These are phyloP conservation scores for Leptura quadrifasciata DNA, from an alignment of 2,888 invertebrate species.

Conservation along the genomic window DNA sequence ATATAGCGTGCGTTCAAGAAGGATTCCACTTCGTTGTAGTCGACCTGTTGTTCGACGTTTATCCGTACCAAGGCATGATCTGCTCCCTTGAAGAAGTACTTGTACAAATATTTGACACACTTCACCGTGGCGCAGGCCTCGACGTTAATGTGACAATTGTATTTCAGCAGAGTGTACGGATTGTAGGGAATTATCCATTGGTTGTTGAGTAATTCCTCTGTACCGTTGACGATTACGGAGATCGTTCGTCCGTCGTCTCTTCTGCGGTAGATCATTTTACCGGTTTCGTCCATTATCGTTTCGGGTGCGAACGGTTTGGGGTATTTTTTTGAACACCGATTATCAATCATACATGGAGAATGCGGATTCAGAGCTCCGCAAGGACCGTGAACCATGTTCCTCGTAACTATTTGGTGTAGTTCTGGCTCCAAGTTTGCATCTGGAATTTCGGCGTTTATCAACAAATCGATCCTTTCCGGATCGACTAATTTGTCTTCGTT, in stretches of 20 bases:
- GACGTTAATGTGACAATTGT: constrained; percentile 25
- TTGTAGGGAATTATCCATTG: constrained; percentile 25
- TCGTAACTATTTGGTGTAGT: constrained; percentile 47
- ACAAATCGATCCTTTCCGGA: background rate
- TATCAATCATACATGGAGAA: constrained; percentile 69
- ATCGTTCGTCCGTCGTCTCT: constrained; percentile 15
- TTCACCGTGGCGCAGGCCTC: background rate
- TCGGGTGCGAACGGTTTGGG: constrained; percentile 42
- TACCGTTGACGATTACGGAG: background rate
- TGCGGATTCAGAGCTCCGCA: constrained; percentile 61
- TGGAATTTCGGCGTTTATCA: constrained; percentile 25
- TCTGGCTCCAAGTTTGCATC: background rate
- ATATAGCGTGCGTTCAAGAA: background rate
- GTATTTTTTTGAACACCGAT: constrained; percentile 64
- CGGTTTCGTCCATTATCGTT: constrained; percentile 39
- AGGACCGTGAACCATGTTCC: constrained; percentile 70
- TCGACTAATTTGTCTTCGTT: background rate
- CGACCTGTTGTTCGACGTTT: background rate
- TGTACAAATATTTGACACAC: constrained; percentile 20
- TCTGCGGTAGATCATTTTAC: constrained; percentile 40
- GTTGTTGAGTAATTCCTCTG: background rate
- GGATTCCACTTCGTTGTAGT: background rate
- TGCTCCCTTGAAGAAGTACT: constrained; percentile 14
- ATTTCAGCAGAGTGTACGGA: background rate
- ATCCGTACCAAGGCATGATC: background rate